These are phyloP conservation scores for Podilymbus podiceps DNA, from an alignment of 2,113 vertebrate genomes.

Conservation along the genomic window DNA sequence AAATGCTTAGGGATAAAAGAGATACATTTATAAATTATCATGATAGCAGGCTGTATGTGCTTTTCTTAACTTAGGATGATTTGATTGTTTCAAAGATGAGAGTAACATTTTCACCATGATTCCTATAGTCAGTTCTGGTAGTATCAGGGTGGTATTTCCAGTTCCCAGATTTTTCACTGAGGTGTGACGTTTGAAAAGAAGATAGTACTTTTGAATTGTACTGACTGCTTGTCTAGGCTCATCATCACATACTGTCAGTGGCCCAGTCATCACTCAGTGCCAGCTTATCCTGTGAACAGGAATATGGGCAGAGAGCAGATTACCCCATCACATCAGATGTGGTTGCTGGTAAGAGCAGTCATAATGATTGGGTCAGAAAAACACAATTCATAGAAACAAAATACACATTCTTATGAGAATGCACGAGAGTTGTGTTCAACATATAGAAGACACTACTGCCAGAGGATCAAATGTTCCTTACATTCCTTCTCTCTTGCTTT, in stretches of 20 bases:
- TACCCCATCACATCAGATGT: background rate
- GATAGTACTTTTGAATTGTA: background rate
- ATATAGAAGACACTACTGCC: background rate
- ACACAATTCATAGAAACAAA: rapidly evolving
- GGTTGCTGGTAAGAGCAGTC: background rate
- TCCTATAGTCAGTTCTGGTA: background rate
- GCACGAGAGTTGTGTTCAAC: background rate
- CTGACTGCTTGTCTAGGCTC: slow-evolving; percentile 23
- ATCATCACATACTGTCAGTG: background rate
- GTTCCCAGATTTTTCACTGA: background rate
- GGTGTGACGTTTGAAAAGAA: background rate
- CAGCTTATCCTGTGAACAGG: background rate
- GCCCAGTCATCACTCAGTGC: background rate
- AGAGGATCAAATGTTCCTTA: background rate
- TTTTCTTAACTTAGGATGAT: background rate
- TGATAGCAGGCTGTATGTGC: background rate
- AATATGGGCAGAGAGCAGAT: background rate
- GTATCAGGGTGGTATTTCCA: background rate
- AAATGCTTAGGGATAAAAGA: background rate
- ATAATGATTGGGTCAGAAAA: background rate
- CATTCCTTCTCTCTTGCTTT: background rate
- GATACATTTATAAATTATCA: background rate
- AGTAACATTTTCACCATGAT: background rate
- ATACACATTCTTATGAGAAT: background rate
- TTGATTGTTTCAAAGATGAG: background rate